Evolutionary conservation across 2,797 vertebrate genomes (phyloP).

Genomic region (Podargus strigoides): DNA sequence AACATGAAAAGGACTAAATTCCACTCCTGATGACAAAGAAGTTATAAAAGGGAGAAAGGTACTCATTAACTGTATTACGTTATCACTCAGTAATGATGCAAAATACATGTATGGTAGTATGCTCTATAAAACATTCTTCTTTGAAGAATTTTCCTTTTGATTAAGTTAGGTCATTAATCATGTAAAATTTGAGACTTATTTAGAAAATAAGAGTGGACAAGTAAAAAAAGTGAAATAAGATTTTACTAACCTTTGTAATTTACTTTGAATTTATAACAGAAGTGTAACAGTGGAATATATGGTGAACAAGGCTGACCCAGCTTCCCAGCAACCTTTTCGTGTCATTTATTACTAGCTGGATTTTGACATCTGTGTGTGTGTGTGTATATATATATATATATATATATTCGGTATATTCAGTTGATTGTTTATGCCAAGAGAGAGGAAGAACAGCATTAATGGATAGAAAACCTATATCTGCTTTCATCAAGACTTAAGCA

Average conservation of each 20-base stretch:
- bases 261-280: neutral
- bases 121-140: neutral
- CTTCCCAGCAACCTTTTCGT: neutral
- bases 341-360: neutral
- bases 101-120: neutral
- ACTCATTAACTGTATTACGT: constrained; percentile 22
- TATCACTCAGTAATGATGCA: constrained; percentile 28
- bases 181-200: neutral
- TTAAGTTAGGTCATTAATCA: constrained; percentile 26
- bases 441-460: neutral
- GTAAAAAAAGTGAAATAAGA: neutral
- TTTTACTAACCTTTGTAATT: neutral
- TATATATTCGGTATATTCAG: neutral
- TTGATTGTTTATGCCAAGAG: neutral
- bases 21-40: neutral
- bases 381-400: too few relatives aligned
- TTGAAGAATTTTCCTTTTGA: neutral
- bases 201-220: constrained; percentile 21
- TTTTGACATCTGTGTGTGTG: neutral
- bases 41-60: neutral
- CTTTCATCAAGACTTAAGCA: neutral
- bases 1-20: neutral
- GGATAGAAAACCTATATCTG: neutral
- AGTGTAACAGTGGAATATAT: neutral
- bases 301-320: neutral